Conservation (phyloP, 2,888 invertebrate genomes). For the Leptura quadrifasciata region DNA sequence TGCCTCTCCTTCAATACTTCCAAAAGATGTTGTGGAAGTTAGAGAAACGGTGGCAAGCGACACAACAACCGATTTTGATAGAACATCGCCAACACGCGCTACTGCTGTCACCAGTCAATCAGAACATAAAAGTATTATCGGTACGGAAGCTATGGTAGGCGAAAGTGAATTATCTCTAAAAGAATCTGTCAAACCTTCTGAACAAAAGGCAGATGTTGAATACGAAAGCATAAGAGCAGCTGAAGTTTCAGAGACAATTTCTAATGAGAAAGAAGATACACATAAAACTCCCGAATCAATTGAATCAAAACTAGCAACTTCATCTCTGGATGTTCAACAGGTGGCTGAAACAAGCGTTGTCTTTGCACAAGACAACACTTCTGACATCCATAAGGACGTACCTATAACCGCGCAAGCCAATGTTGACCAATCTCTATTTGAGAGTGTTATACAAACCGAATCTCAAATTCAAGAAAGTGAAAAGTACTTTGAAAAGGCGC, state of each 20-base stretch:
- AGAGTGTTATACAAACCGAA: constrained; percentile 73
- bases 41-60: constrained; percentile 77
- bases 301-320: constrained; percentile 69
- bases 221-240: constrained; percentile 74
- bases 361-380: constrained; percentile 67
- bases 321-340: constrained; percentile 69
- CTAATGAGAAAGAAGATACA: constrained; percentile 74
- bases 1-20: constrained; percentile 66
- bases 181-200: constrained; percentile 73
- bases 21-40: constrained; percentile 75
- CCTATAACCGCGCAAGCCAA: constrained; percentile 71
- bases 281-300: constrained; percentile 64
- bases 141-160: constrained; percentile 75
- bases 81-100: constrained; percentile 71
- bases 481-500: constrained; percentile 70
- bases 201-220: constrained; percentile 72
- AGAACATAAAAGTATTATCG: constrained; percentile 76
- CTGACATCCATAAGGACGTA: constrained; percentile 62
- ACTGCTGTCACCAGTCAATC: constrained; percentile 76
- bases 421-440: constrained; percentile 73
- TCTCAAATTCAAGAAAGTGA: constrained; percentile 71
- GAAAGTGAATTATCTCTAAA: constrained; percentile 78
- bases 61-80: constrained; percentile 74
- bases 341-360: constrained; percentile 74
- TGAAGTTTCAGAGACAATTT: constrained; percentile 72